These are phyloP conservation scores for Harpegnathos saltator DNA, from an alignment of 1,140 invertebrate species.

Conservation along the genomic window DNA sequence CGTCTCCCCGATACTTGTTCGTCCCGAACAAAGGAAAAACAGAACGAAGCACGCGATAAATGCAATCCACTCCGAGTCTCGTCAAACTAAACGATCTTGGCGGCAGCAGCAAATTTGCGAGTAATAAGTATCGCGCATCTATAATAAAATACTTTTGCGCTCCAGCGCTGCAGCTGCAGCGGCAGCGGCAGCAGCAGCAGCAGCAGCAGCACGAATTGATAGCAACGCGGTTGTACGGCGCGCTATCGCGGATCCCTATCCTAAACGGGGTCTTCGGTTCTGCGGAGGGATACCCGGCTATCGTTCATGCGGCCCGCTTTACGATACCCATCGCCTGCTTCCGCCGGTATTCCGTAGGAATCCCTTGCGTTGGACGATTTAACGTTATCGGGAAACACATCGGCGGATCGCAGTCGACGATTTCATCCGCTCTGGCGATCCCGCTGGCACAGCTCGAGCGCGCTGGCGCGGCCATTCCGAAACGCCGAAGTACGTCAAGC, in stretches of 20 bases:
- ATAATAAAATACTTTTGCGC: constrained; percentile 53
- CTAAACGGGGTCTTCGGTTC: constrained; percentile 44
- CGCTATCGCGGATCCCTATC: constrained; percentile 47
- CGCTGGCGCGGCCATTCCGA: constrained; percentile 55
- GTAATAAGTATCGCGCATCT: constrained; percentile 51
- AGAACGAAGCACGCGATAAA: constrained; percentile 14
- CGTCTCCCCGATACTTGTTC: background rate
- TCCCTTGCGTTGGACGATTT: constrained; percentile 53
- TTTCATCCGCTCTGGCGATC: constrained; percentile 60
- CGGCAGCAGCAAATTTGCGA: constrained; percentile 12
- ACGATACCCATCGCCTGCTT: constrained; percentile 54
- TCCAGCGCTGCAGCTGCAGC: too few species aligned
- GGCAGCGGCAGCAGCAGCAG: constrained; percentile 7
- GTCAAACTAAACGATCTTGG: background rate
- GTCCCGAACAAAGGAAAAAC: background rate
- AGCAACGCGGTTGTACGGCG: constrained; percentile 21
- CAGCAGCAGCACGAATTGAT: constrained; percentile 36
- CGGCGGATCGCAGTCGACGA: constrained; percentile 59
- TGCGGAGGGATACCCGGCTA: constrained; percentile 43
- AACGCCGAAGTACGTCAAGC: constrained; percentile 52
- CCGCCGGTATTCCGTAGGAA: constrained; percentile 56
- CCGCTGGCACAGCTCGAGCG: constrained; percentile 50
- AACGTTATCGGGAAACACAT: constrained; percentile 61
- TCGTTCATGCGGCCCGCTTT: constrained; percentile 58
- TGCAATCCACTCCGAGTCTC: constrained; percentile 30